A percentile compares a stretch with the other conserved stretches of the same genome.
These are phyloP conservation scores for Rapana venosa DNA, from an alignment of 2,888 invertebrate genomes.

Conservation along the genomic window DNA sequence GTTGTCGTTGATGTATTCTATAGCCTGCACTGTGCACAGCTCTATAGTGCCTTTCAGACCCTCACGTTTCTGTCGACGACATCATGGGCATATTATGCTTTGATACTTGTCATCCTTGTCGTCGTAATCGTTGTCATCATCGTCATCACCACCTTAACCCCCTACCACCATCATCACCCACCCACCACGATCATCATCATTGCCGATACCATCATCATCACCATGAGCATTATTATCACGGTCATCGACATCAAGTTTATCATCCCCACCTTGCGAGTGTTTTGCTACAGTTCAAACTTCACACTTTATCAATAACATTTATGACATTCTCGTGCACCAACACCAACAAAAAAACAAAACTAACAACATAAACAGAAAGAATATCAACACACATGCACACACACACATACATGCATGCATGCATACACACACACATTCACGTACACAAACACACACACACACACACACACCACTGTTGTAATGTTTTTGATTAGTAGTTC, in stretches of 20 bases:
- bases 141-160: conserved; percentile 16
- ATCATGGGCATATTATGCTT: conserved; percentile 8
- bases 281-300: not conserved
- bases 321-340: not conserved
- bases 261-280: not conserved
- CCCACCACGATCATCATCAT: not conserved
- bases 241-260: not conserved
- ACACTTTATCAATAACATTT: not conserved
- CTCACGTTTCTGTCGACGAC: conserved; percentile 38
- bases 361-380: not conserved
- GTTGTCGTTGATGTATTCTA: conserved; percentile 33
- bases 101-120: not conserved
- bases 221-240: not conserved
- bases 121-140: conserved; percentile 23
- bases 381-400: not conserved
- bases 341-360: not conserved
- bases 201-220: not conserved
- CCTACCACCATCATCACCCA: not conserved
- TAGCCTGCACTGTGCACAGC: conserved; percentile 31
- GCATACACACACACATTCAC: not conserved
- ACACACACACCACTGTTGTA: no score
- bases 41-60: conserved; percentile 39
- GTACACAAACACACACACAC: not conserved
- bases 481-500: no score
- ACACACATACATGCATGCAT: not conserved